A percentile compares a stretch with the other conserved stretches of the same genome.
These are phyloP conservation scores for Galeopsomyia nigrocyanea DNA, from an alignment of 2,888 invertebrate genomes.

Conservation along the genomic window DNA sequence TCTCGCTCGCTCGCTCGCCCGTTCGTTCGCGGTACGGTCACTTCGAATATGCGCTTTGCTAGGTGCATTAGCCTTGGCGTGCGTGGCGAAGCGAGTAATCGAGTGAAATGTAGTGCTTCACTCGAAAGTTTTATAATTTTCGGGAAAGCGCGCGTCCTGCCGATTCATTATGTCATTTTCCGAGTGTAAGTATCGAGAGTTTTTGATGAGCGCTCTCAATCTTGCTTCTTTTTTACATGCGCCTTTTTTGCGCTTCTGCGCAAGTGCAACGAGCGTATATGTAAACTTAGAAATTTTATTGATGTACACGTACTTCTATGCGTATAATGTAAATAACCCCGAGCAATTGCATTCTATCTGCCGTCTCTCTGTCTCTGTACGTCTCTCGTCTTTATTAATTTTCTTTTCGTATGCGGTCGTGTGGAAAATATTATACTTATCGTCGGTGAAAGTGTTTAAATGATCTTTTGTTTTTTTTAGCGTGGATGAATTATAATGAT, in stretches of 20 bases:
- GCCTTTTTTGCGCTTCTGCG: too few species aligned
- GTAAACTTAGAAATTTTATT: too few species aligned
- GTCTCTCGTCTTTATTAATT: background rate
- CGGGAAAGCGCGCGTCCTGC: conserved; percentile 14
- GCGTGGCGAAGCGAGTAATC: conserved; percentile 24
- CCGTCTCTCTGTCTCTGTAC: too few species aligned
- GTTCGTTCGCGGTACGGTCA: too few species aligned
- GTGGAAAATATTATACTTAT: conserved; percentile 16
- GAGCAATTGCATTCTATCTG: too few species aligned
- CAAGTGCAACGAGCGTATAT: too few species aligned
- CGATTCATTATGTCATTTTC: conserved; percentile 26
- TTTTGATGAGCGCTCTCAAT: conserved; percentile 12
- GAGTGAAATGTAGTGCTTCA: conserved; percentile 21
- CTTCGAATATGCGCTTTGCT: background rate
- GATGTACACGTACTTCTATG: too few species aligned
- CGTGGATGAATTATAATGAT: conserved; percentile 18
- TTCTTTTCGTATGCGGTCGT: conserved; percentile 1
- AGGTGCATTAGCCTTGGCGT: conserved; percentile 4
- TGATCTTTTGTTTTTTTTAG: conserved; percentile 24
- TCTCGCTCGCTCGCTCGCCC: background rate
- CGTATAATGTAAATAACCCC: too few species aligned
- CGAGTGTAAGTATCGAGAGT: conserved; percentile 6
- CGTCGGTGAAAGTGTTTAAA: conserved; percentile 26
- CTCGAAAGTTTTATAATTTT: conserved; percentile 38
- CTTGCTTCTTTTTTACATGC: conserved; percentile 7